Evolutionary conservation across 37 sponge, comb jelly and placozoan species (phyloP), one percentile per base, ranked within the genome.

Genomic region (Halichondria panicea): DNA sequence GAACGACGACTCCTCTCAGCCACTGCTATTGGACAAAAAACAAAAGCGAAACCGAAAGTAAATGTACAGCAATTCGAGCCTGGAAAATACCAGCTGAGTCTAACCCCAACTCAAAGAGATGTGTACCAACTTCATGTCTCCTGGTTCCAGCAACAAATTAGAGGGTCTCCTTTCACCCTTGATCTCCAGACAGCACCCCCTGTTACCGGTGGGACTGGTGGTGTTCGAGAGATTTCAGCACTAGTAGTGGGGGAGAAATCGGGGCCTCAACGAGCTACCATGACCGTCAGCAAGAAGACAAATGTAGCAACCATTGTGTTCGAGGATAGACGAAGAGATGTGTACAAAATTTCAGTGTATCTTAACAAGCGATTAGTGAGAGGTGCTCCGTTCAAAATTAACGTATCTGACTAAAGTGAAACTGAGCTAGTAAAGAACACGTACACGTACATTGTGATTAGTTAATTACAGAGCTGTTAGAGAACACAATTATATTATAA

Each of bases 11-110:
- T 43, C 15, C 63, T 90, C 15, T 45, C 81, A 9, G 90, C 85
- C 4, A 42, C 79, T 4, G 74, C 61, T 3, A 44, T 59, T n/a
- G 61, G 76, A 1, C 50, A 68, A 37, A 57, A 25, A 27, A 55
- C 45, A 21, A 53, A 42, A n/a, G 80, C 56, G 3, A 31, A 28
- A 27, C 44, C 42, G 22, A 66, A 70, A 55, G 55, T 71, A 0
- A 43, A 67, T 6, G 84, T 89, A 30, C 55, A 54, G 37, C 89
- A 83, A 46, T 83, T 58, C 31, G 74, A 79, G 56, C 34, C 70
- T 30, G 89, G 84, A 0, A 78, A 79, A 62, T 89, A 89, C 70
- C 79, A 78, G 64, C 24, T 89, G 19, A 66, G 79, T 40, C 83
- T 89, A 44, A n/a, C 22, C 2, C 89, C 89, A 0, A 41, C 63